A percentile compares a stretch with the other conserved stretches of the same genome.
Evolutionary conservation across 2,113 vertebrate genomes (phyloP).

Genomic region (Alligator mississippiensis): DNA sequence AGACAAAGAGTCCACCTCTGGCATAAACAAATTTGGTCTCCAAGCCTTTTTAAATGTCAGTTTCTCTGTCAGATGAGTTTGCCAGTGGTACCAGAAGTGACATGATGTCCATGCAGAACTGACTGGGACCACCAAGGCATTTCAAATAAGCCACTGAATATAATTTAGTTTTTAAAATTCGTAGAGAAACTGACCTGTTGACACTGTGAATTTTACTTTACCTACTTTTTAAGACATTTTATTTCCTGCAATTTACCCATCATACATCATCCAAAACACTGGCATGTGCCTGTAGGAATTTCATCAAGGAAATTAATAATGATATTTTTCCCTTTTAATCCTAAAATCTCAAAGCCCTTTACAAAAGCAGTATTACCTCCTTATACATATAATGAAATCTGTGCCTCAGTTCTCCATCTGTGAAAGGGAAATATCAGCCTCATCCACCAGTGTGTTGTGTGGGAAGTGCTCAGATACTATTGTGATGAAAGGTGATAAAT

Average conservation of each 20-base stretch:
- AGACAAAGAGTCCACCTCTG: neutral
- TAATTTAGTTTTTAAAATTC: constrained; percentile 30
- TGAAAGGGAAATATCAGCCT: neutral
- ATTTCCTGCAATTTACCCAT: neutral
- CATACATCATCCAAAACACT: neutral
- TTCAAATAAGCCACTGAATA: neutral
- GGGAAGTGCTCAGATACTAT: neutral
- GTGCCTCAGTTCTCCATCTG: neutral
- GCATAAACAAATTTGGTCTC: neutral
- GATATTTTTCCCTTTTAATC: neutral
- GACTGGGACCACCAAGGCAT: neutral
- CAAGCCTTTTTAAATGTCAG: neutral
- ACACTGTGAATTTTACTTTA: neutral
- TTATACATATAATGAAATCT: neutral
- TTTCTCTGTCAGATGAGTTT: neutral
- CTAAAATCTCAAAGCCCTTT: neutral
- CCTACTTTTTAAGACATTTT: neutral
- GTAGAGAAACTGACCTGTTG: neutral
- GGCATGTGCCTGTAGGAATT: neutral
- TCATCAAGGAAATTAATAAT: neutral
- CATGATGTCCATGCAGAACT: neutral
- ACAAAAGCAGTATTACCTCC: neutral
- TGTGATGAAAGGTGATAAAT: neutral
- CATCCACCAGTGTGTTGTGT: neutral
- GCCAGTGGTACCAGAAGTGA: neutral